Evolutionary conservation across 2,113 vertebrate species (phyloP).

Genomic region (Leuciscus idus): DNA sequence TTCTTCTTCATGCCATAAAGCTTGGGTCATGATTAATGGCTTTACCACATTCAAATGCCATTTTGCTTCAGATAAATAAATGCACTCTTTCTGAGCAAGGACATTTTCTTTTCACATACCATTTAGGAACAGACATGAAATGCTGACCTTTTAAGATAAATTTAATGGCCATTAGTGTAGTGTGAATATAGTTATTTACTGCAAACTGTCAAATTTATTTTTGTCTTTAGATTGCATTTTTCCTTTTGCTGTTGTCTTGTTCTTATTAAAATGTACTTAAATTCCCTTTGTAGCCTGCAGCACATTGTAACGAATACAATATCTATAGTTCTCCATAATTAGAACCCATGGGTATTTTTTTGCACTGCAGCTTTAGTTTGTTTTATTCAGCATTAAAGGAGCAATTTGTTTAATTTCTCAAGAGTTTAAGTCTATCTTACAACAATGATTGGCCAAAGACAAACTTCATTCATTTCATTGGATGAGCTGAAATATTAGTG

Average conservation of each 20-base stretch:
- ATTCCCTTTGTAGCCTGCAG: constrained; percentile 83
- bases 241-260: constrained; percentile 75
- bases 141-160: constrained; percentile 30
- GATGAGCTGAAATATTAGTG: constrained; percentile 33
- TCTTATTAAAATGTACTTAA: constrained; percentile 82
- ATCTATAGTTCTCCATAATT: constrained; percentile 84
- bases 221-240: constrained; percentile 71
- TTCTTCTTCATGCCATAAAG: background rate
- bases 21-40: constrained; percentile 14
- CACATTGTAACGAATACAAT: constrained; percentile 80
- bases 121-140: constrained; percentile 17
- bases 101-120: constrained; percentile 18
- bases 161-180: constrained; percentile 27
- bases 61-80: constrained; percentile 39
- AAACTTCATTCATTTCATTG: constrained; percentile 31
- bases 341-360: constrained; percentile 80
- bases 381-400: constrained; percentile 81
- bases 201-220: constrained; percentile 60
- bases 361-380: constrained; percentile 80
- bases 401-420: constrained; percentile 86
- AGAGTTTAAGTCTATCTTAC: constrained; percentile 82
- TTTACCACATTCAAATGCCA: constrained; percentile 37
- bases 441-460: constrained; percentile 72
- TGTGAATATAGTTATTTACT: constrained; percentile 12
- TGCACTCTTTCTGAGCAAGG: constrained; percentile 13